Base-by-base conservation (phyloP, 2,888 invertebrate genomes). In the Sylvicola cinctus region DNA sequence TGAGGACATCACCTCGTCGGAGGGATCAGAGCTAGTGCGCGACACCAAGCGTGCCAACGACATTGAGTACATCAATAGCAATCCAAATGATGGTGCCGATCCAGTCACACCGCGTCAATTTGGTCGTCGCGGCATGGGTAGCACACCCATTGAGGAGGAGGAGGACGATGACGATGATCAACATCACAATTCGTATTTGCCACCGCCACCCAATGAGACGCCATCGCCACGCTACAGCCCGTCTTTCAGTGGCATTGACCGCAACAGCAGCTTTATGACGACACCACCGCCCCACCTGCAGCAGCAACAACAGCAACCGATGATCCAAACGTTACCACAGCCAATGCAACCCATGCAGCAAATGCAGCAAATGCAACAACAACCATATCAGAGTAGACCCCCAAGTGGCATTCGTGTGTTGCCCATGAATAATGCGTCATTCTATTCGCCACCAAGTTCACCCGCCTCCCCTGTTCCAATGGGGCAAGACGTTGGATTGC, bases 41-140 rank as follows among this genome's bases (percentile, higher is more conserved):
- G 68, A 68, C 52, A 64, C 68, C 34, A 66, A 68, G 48, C 62
- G 66, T 30, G 68, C 70, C 41, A 68, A 63, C 55, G 70, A 70
- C 48, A 68, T 70, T 52, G 61, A 68, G 54, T 70, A 65, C 50
- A 51, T 70, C 53, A 17, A 7, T 31, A 15, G 14, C 13, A 30
- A 15, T 7, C 6, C 4, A 6, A 33, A 33, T 28, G 12, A 25
- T 10, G 10, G n/a, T n/a, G 13, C 13, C 12, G 17, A 30, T 15
- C 10, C 17, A 12, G 16, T 17, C 29, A 12, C 31, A 31, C 20
- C 16, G 29, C 16, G 34, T 3, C 70, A 70, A 48, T 53, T 60
- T 31, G 70, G 70, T 7, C 63, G 70, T 23, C 65, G 65, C 29
- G 60, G 60, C 41, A 48, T 48, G 11, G 66, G 65, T 39, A 47